Percentiles rank a stretch among this genome's conserved stretches.
Evolutionary conservation across 2,113 vertebrate species (phyloP).

Genomic region (Elephas maximus): DNA sequence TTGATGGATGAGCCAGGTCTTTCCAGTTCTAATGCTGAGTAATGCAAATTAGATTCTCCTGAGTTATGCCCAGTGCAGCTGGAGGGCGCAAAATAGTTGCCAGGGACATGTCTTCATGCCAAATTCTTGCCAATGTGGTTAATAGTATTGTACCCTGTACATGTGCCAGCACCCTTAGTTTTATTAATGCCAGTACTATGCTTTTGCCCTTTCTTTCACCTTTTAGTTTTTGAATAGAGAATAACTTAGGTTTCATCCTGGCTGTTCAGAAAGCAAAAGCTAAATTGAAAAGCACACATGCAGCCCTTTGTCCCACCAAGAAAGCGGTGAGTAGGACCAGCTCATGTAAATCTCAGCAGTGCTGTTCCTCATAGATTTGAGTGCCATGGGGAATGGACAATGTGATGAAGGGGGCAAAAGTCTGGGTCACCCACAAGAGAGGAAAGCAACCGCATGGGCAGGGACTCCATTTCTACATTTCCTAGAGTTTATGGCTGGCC

Average conservation of each 20-base stretch:
- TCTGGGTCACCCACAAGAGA: neutral
- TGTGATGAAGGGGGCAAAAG: neutral
- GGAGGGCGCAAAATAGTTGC: conserved; percentile 73
- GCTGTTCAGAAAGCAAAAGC: conserved; percentile 50
- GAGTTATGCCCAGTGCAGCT: conserved; percentile 79
- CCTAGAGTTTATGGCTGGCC: neutral
- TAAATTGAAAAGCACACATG: neutral
- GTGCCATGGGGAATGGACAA: neutral
- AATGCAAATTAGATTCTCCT: conserved; percentile 79
- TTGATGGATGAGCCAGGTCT: conserved; percentile 83
- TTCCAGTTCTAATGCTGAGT: conserved; percentile 83
- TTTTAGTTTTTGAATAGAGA: conserved; percentile 71
- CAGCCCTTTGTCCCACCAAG: neutral
- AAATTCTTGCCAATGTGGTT: conserved; percentile 76
- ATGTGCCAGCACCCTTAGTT: conserved; percentile 53
- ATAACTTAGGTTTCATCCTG: conserved; percentile 61
- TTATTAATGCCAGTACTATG: conserved; percentile 71
- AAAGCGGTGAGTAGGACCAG: neutral
- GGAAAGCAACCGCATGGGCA: neutral
- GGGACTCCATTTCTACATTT: neutral
- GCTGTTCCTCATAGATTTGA: neutral
- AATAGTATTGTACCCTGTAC: conserved; percentile 67
- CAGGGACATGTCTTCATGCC: conserved; percentile 75
- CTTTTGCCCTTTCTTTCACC: conserved; percentile 72
- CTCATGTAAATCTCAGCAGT: neutral